phyloP scores from a whole-genome alignment of 2,797 vertebrate genomes.

The Intellagama lesueurii region DNA sequence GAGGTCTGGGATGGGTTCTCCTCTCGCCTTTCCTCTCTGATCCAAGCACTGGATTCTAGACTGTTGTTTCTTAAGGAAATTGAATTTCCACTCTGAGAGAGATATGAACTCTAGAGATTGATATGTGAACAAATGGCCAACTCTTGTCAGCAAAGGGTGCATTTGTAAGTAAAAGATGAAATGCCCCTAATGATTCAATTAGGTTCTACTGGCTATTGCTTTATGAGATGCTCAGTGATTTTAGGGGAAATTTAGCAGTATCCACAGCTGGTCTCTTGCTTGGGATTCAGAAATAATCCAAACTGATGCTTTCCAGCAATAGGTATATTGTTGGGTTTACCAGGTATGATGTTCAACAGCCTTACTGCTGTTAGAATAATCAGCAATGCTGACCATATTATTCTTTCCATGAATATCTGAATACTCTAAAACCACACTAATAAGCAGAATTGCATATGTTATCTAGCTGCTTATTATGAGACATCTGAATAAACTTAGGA shows the following conservation, averaged over 20 bases:
- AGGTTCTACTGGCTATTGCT: neutral
- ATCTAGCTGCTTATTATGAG: neutral
- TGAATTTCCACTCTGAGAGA: neutral
- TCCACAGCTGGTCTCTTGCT: too few relatives aligned
- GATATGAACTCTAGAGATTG: neutral
- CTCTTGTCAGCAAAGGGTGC: neutral
- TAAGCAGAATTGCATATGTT: neutral
- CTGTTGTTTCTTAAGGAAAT: neutral
- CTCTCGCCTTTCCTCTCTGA: too few relatives aligned
- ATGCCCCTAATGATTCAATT: neutral
- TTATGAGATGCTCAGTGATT: neutral
- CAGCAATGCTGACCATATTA: neutral
- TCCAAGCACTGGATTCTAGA: neutral
- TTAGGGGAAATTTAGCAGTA: neutral
- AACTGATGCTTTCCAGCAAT: neutral
- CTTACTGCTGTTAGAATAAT: neutral
- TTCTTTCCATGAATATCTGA: neutral
- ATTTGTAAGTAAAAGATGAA: neutral
- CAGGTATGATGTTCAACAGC: neutral
- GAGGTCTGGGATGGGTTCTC: neutral
- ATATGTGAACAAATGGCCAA: neutral
- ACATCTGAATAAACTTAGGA: neutral
- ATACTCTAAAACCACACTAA: neutral
- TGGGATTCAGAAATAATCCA: neutral
- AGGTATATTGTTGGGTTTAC: neutral